These are phyloP conservation scores for Pocillopora grandis DNA, from an alignment of 92 coral and sea anemone genomes.

Conservation along the genomic window DNA sequence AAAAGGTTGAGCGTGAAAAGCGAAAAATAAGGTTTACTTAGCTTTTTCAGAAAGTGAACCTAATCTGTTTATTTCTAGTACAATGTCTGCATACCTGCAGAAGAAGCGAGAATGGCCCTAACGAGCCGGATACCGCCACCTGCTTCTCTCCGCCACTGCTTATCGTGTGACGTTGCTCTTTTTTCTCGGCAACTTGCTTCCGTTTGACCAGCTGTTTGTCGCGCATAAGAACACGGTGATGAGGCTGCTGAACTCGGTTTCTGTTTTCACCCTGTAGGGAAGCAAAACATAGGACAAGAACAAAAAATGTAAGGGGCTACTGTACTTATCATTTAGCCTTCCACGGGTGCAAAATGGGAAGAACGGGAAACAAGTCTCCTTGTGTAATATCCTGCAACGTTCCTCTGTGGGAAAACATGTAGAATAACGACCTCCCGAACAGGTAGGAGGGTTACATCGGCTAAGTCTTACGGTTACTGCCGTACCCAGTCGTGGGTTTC, in stretches of 20 bases:
- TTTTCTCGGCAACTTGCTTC: constrained; percentile 20
- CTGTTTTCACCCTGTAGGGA: constrained; percentile 26
- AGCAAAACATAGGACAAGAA: neutral
- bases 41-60: neutral
- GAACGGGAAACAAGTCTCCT: no score
- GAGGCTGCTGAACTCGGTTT: constrained; percentile 47
- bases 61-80: neutral
- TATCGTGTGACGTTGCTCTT: constrained; percentile 25
- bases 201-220: constrained; percentile 45
- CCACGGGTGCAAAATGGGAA: no score
- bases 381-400: no score
- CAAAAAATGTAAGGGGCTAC: no score
- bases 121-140: constrained; percentile 47
- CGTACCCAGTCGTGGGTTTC: no score
- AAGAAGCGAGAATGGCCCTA: constrained; percentile 80
- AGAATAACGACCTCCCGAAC: no score
- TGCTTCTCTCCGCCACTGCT: constrained; percentile 14
- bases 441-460: no score
- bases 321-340: no score
- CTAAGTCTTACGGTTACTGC: no score
- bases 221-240: constrained; percentile 53
- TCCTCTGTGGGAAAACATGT: no score
- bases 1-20: no score
- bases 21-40: neutral
- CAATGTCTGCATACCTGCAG: constrained; percentile 64